phyloP scores from a whole-genome alignment of 2,113 vertebrate genomes.

The Entosphenus tridentatus region DNA sequence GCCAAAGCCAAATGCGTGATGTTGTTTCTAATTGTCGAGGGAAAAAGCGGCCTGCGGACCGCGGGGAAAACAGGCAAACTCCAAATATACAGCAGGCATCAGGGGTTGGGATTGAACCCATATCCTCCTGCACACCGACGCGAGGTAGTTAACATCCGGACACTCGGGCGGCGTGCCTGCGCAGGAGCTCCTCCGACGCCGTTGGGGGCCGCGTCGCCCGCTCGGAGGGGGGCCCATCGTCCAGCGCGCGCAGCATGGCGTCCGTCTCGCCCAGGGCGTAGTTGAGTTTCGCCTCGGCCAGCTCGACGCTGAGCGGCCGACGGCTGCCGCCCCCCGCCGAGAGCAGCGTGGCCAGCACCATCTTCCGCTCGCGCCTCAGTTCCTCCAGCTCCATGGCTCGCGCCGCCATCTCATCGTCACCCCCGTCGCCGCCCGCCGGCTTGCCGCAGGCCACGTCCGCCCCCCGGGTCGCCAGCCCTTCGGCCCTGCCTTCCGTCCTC shows the following conservation, averaged over 20 bases:
- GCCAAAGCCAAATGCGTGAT: too few species aligned
- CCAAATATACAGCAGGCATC: too few species aligned
- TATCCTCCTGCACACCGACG: too few species aligned
- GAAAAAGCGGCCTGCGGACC: too few species aligned
- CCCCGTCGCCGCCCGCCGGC: conserved; percentile 11
- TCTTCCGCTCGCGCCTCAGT: conserved; percentile 32
- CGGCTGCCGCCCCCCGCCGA: too few species aligned
- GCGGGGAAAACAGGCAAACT: too few species aligned
- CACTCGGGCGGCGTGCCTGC: too few species aligned
- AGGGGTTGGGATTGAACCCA: too few species aligned
- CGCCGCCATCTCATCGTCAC: conserved; percentile 15
- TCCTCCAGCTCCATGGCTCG: conserved; percentile 27
- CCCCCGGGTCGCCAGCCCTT: conserved; percentile 7
- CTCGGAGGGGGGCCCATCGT: neutral
- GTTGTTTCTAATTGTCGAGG: too few species aligned
- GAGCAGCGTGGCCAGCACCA: conserved; percentile 38
- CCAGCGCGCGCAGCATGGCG: conserved; percentile 41
- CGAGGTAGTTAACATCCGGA: too few species aligned
- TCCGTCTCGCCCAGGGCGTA: conserved; percentile 56
- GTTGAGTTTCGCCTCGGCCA: conserved; percentile 60
- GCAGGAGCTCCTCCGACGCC: too few species aligned
- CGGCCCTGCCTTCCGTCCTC: conserved; percentile 13
- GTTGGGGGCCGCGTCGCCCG: neutral
- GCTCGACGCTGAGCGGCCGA: conserved; percentile 37
- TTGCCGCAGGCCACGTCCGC: neutral